Evolutionary conservation across 2,797 vertebrate species (phyloP), one percentile per base, ranked within the genome.

Genomic region (Xiphophorus birchmanni): DNA sequence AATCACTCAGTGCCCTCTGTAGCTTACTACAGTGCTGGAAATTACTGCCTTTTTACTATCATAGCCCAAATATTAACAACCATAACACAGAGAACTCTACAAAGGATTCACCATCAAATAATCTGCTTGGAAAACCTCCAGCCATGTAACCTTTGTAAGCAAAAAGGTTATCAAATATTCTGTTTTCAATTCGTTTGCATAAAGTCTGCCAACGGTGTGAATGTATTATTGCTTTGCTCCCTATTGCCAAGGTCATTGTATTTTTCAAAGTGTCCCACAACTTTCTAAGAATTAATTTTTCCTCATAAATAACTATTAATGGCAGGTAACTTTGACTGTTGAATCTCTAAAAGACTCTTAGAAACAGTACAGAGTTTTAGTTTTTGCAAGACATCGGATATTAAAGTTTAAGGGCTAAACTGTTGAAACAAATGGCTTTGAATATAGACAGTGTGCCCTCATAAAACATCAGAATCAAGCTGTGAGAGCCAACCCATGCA

Each of bases 281-380:
- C 80, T 92, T 91, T 83, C 47, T 65, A 74, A 65, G 88, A 92
- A 90, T 91, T 40, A 87, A 93, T 88, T 90, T 79, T 72, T 58
- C 84, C 90, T 92, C 91, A 94, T 94, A 94, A 93, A 94, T 93
- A 91, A 90, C 88, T 89, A 90, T 91, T 89, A 93, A 87, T 81
- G 80, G 80, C 58, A 81, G 80, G 79, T 71, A 74, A 86, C 86
- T 90, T 86, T 88, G 89, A 92, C 90, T 92, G 87, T 86, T 87
- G 80, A 93, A 91, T 52, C 85, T 90, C n/a, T 78, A 79, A 89
- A 90, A 44, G 50, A 85, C 75, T 83, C 84, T 80, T 45, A 89
- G 90, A 91, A 91, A 90, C 88, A 56, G n/a, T 63, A 35, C 69
- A 78, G 44, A 69, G 44, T 77, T 86, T 81, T 89, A 93, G 80